Conservation (phyloP, 53 echinoderm and acorn worm species). For the Arbacia lixula region DNA sequence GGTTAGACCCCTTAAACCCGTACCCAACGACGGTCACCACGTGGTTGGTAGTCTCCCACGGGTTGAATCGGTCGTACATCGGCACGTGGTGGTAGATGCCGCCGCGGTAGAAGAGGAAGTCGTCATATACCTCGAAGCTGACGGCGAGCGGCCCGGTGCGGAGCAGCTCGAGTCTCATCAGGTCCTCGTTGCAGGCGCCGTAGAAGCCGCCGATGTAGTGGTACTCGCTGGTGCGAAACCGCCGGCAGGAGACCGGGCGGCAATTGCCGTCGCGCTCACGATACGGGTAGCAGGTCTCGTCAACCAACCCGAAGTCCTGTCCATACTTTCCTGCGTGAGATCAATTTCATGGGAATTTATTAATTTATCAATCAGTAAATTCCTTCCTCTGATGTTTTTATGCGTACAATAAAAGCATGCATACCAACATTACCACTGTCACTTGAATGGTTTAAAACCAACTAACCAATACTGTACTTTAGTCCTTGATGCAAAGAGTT, state of each 20-base stretch:
- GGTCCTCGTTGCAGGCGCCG: slow-evolving; percentile 77
- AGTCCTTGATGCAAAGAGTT: too few relatives aligned
- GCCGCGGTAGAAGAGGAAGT: slow-evolving; percentile 66
- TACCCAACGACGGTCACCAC: slow-evolving; percentile 73
- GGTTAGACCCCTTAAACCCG: slow-evolving; percentile 63
- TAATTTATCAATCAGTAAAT: too few relatives aligned
- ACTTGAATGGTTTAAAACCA: too few relatives aligned
- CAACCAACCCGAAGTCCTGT: slow-evolving; percentile 77
- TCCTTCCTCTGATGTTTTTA: too few relatives aligned
- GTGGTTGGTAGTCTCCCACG: slow-evolving; percentile 81
- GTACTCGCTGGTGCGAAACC: slow-evolving; percentile 70
- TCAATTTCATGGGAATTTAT: too few relatives aligned
- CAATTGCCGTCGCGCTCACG: slow-evolving; percentile 60
- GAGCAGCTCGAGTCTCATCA: slow-evolving; percentile 77
- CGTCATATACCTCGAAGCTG: slow-evolving; percentile 82
- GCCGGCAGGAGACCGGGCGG: slow-evolving; percentile 59
- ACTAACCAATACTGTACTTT: too few relatives aligned
- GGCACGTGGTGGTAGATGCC: slow-evolving; percentile 73
- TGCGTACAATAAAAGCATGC: too few relatives aligned
- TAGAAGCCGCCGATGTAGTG: slow-evolving; percentile 82
- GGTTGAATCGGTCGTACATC: slow-evolving; percentile 71
- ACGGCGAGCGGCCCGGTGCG: slow-evolving; percentile 75
- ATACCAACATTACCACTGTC: too few relatives aligned
- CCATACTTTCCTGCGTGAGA: slow-evolving; percentile 69
- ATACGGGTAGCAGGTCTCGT: slow-evolving; percentile 77